Base-by-base conservation (phyloP, 2,797 vertebrate genomes). In the Periophthalmus magnuspinnatus region DNA sequence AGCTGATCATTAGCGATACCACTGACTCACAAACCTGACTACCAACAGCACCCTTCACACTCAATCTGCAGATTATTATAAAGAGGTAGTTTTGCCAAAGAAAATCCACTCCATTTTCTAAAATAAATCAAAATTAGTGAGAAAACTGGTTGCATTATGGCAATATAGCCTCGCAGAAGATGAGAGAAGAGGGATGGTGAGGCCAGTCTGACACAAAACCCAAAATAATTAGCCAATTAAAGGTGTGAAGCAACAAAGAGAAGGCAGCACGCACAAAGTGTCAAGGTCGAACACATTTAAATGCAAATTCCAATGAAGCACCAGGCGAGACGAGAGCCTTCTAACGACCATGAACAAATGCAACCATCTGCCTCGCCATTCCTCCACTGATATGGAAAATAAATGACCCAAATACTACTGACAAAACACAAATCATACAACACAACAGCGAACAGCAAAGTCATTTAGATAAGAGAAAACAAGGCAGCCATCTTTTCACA, bases 191-290 rank as follows among this genome's bases (percentile, higher is more conserved):
- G 75, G 80, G 77, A 87, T 86, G 88, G 86, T 89, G 84, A 88
- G 83, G 76, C 78, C 78, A 87, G 82, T 77, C 79, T 87, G 86
- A 81, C 82, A 88, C 86, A 86, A 91, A 84, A 87, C 89, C 86
- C 78, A 85, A 92, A 92, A 91, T 93, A 93, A 94, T 93, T 90
- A 90, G 86, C 91, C 90, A 92, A 92, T 93, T 93, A 93, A 92
- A 93, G 91, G 91, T 91, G 91, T 84, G 88, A 88, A 86, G 84
- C 84, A 87, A 91, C 86, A 89, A 88, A 92, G 88, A 88, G 68
- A 78, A 89, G 79, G 83, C 83, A 62, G 88, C 69, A 62, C 77
- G 80, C 80, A 81, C 84, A 79, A 80, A 84, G 84, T 86, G 85
- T 89, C 90, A 93, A 92, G 90, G 92, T 93, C 91, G 93, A 87